Conservation (phyloP, 2,888 invertebrate species). For the Beris morrisii region DNA sequence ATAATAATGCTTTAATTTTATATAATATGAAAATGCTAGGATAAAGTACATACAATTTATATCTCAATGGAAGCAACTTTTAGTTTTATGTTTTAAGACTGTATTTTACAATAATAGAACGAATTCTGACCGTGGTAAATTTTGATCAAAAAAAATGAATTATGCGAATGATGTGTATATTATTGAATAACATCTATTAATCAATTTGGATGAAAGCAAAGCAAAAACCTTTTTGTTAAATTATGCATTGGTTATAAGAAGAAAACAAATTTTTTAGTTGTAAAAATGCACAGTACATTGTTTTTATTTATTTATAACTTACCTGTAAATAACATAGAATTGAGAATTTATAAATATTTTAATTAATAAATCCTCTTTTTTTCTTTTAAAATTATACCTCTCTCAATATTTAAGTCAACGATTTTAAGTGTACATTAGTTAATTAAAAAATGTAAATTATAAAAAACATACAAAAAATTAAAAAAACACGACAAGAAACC, state of each 20-base stretch:
- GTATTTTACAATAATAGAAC: constrained; percentile 8
- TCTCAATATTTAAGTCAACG: too few relatives aligned
- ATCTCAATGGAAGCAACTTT: constrained; percentile 6
- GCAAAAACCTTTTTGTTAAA: not conserved
- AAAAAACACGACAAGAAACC: not conserved
- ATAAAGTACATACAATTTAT: not conserved
- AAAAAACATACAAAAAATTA: constrained; percentile 14
- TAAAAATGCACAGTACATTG: too few relatives aligned
- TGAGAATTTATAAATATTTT: too few relatives aligned
- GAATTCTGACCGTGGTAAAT: too few relatives aligned
- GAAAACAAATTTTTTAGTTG: too few relatives aligned
- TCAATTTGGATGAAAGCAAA: not conserved
- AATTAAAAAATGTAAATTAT: constrained; percentile 22
- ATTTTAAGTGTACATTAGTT: constrained; percentile 24
- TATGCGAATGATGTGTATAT: not conserved
- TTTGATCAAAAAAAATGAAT: too few relatives aligned
- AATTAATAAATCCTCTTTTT: too few relatives aligned
- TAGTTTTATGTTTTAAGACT: constrained; percentile 17
- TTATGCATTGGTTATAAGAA: not conserved
- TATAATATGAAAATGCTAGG: constrained; percentile 7
- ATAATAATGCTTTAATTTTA: constrained; percentile 26
- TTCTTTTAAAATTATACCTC: too few relatives aligned
- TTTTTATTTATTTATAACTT: too few relatives aligned
- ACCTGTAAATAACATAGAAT: too few relatives aligned
- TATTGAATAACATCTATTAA: not conserved